Evolutionary conservation across 2,797 vertebrate genomes (phyloP), one percentile per base, ranked within the genome.

Genomic region (Apodemus agrarius): DNA sequence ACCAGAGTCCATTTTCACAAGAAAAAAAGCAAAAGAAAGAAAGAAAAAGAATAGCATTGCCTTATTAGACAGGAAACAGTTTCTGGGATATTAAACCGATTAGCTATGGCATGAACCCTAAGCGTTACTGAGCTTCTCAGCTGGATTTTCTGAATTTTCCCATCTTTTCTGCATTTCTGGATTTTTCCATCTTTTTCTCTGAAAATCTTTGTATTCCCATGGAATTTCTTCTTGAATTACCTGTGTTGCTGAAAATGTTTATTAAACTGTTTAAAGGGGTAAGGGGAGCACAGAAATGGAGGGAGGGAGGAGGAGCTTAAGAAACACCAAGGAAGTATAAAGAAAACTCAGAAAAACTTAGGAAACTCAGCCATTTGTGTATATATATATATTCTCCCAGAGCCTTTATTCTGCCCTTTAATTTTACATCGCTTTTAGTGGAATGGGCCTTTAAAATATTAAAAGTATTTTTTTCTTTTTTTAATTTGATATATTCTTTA

Each of bases 171-270:
- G 63, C 63, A 31, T 97, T 61, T 85, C 49, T 67, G 87, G 19
- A 16, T 65, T 87, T 90, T 65, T 34, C 75, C 29, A 69, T 67
- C 17, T 97, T 94, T 81, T 84, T 76, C n/a, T 91, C 40, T 88
- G 80, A 81, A 82, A 89, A 17, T 59, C 22, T 87, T 69, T 10
- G 7, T 91, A 63, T 92, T 90, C 78, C 40, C 31, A 78, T 16
- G 63, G 29, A 96, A 11, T 92, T 92, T 95, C 61, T 94, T 89
- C 59, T 95, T 79, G 54, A 96, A 90, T 89, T 96, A 92, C 19
- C 40, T 75, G 13, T 69, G 29, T 61, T 57, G 75, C 81, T 49
- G 46, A 94, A 34, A 74, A 43, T 76, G 0, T 17, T 82, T 63
- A 63, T 21, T 78, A 61, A 90, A 57, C 12, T 74, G 13, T 61